phyloP scores from a whole-genome alignment of 2,888 invertebrate species.

The Scotopteryx bipunctaria region DNA sequence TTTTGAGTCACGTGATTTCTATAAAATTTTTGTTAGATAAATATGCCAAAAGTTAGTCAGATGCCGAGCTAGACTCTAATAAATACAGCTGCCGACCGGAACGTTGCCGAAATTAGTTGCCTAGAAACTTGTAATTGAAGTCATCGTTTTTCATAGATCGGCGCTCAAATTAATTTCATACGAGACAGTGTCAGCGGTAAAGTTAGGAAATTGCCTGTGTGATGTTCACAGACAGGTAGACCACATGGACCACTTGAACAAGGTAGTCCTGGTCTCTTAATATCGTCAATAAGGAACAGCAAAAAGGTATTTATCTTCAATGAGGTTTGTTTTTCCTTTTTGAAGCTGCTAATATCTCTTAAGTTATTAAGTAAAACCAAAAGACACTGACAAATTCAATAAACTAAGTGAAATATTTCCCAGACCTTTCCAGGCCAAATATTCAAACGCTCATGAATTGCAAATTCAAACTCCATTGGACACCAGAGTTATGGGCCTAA shows the following conservation, averaged over 20 bases:
- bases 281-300: too few species aligned
- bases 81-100: slow-evolving; percentile 31
- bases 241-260: too few species aligned
- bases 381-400: too few species aligned
- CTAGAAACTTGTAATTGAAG: slow-evolving; percentile 29
- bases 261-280: too few species aligned
- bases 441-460: slow-evolving; percentile 26
- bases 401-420: slow-evolving; percentile 1
- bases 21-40: background rate
- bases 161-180: slow-evolving; percentile 29
- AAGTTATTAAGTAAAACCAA: too few species aligned
- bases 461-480: slow-evolving; percentile 21
- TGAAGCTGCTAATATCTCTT: too few species aligned
- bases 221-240: too few species aligned
- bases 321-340: too few species aligned
- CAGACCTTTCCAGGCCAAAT: slow-evolving; percentile 9
- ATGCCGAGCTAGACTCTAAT: slow-evolving; percentile 18
- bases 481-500: background rate
- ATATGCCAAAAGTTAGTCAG: background rate
- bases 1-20: background rate
- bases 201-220: slow-evolving; percentile 13
- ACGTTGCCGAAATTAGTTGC: slow-evolving; percentile 29
- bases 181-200: slow-evolving; percentile 17
- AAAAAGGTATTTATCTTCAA: too few species aligned
- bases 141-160: slow-evolving; percentile 25